Conservation (phyloP, 2,888 invertebrate genomes). For the Drosophila sordidapex region DNA sequence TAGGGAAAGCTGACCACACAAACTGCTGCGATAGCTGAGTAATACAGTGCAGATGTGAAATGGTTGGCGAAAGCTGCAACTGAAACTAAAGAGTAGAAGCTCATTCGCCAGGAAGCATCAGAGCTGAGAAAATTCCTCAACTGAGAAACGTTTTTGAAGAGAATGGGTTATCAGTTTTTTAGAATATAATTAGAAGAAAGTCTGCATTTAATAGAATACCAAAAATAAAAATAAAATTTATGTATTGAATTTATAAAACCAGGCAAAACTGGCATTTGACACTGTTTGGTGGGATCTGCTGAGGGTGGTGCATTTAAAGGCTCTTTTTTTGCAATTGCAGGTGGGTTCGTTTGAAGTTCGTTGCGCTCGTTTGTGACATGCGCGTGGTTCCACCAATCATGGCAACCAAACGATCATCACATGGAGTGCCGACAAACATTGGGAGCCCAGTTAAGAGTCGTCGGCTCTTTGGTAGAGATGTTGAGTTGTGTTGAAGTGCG, state of each 20-base stretch:
- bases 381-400: slow-evolving; percentile 71
- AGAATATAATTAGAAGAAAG: background rate
- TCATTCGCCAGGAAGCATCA: background rate
- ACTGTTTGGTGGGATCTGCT: slow-evolving; percentile 1
- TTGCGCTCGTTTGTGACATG: slow-evolving; percentile 76
- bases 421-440: slow-evolving; percentile 25
- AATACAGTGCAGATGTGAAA: slow-evolving; percentile 38
- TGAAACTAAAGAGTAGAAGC: background rate
- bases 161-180: background rate
- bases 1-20: slow-evolving; percentile 51
- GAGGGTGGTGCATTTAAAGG: slow-evolving; percentile 10
- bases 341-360: slow-evolving; percentile 43
- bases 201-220: background rate
- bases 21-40: slow-evolving; percentile 24
- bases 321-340: background rate
- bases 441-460: slow-evolving; percentile 4
- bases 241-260: background rate
- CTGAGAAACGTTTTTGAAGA: background rate
- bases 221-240: background rate
- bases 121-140: background rate
- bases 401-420: slow-evolving; percentile 41
- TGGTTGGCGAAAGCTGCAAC: slow-evolving; percentile 32
- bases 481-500: slow-evolving; percentile 14
- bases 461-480: slow-evolving; percentile 15
- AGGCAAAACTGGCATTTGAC: background rate